Conservation (phyloP, 1,140 invertebrate species). For the Colletes gigas region DNA sequence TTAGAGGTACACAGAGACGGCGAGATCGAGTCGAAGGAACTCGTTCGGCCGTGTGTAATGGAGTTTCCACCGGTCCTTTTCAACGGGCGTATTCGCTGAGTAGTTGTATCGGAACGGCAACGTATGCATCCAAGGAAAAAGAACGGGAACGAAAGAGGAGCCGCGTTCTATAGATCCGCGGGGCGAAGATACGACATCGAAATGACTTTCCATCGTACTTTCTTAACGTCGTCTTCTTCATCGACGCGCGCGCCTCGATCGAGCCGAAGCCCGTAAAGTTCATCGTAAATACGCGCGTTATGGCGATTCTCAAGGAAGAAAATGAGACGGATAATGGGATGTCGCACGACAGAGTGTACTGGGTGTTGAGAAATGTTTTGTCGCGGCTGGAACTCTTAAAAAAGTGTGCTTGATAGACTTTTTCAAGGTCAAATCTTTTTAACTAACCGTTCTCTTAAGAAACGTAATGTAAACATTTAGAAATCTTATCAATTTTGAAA, state of each 20-base stretch:
- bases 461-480: no score
- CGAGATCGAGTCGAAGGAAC: conserved; percentile 56
- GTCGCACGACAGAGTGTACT: not conserved
- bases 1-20: conserved; percentile 36
- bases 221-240: conserved; percentile 46
- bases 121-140: conserved; percentile 46
- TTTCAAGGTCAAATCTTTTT: no score
- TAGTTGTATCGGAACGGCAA: conserved; percentile 44
- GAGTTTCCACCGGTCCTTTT: conserved; percentile 38
- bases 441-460: no score
- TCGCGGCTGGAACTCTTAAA: no score
- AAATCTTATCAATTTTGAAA: no score
- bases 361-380: no score
- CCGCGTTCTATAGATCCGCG: conserved; percentile 25
- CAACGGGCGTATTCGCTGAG: conserved; percentile 46
- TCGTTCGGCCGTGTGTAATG: conserved; percentile 54
- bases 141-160: not conserved
- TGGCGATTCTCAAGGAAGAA: conserved; percentile 34
- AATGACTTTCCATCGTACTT: conserved; percentile 61
- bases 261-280: conserved; percentile 41
- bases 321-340: conserved; percentile 33
- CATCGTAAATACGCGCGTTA: conserved; percentile 50
- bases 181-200: conserved; percentile 22
- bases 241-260: conserved; percentile 53
- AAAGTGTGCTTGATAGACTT: no score